Percentiles rank a stretch among this genome's conserved stretches.
Evolutionary conservation across 2,888 invertebrate species (phyloP).

Genomic region (Sarcophaga caerulescens): DNA sequence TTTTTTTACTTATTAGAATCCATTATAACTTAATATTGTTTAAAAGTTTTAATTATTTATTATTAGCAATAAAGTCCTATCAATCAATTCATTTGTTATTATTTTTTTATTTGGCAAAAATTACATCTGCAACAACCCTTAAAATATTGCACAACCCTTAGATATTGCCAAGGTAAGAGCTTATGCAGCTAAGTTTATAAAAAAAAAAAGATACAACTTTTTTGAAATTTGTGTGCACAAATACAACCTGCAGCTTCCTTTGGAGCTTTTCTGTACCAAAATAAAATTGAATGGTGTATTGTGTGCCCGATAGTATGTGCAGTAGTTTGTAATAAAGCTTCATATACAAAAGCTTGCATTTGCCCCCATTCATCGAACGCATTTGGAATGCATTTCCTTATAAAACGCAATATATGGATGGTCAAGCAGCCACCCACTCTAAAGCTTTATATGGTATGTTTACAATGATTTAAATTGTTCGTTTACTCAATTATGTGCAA

Average conservation of each 20-base stretch:
- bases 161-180: not conserved
- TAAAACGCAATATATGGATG: not conserved
- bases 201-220: slow-evolving; percentile 8
- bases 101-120: not conserved
- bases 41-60: no score
- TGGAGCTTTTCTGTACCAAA: not conserved
- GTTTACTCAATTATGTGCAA: not conserved
- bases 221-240: slow-evolving; percentile 5
- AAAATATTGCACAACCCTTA: not conserved
- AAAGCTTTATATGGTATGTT: not conserved
- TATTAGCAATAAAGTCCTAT: no score
- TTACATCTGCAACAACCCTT: not conserved
- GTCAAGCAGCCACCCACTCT: slow-evolving; percentile 29
- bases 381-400: slow-evolving; percentile 52
- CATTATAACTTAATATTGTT: not conserved
- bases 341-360: slow-evolving; percentile 41
- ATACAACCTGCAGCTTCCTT: slow-evolving; percentile 47
- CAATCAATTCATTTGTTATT: not conserved
- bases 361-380: not conserved
- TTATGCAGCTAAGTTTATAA: not conserved
- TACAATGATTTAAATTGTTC: not conserved
- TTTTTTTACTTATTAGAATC: not conserved
- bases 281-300: slow-evolving; percentile 6
- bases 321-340: slow-evolving; percentile 40
- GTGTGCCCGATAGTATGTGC: slow-evolving; percentile 26